These are phyloP conservation scores for Trichomycterus rosablanca DNA, from an alignment of 2,113 vertebrate genomes.

Conservation along the genomic window DNA sequence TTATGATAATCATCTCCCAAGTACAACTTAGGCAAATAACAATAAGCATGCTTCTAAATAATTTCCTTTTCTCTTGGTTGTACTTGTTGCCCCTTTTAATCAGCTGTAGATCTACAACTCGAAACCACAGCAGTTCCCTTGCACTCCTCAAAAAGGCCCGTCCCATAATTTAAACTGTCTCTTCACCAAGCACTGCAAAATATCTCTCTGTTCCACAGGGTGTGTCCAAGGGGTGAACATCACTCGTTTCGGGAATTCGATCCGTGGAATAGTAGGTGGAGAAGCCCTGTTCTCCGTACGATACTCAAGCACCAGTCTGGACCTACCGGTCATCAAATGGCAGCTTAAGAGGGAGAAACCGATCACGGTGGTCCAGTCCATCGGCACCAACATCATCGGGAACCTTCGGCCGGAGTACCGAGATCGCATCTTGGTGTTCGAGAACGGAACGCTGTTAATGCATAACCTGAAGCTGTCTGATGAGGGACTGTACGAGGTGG, in stretches of 20 bases:
- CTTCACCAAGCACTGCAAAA: no score
- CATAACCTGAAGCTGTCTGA: constrained; percentile 82
- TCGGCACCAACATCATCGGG: constrained; percentile 89
- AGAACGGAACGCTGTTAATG: constrained; percentile 89
- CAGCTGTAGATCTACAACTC: no score
- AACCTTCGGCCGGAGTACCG: constrained; percentile 83
- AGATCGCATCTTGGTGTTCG: constrained; percentile 87
- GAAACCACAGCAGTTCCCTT: no score
- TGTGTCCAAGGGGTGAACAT: constrained; percentile 82
- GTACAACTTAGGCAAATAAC: no score
- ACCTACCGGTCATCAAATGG: constrained; percentile 93
- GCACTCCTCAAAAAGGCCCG: no score
- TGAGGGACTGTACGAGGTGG: constrained; percentile 87
- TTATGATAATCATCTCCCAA: no score
- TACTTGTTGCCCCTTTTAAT: no score
- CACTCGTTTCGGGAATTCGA: constrained; percentile 75
- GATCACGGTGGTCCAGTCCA: constrained; percentile 87
- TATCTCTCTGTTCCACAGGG: constrained; percentile 55
- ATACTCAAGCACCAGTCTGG: constrained; percentile 81
- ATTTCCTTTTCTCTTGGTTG: no score
- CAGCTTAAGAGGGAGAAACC: constrained; percentile 85
- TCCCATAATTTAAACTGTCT: no score
- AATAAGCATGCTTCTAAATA: no score
- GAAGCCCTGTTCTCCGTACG: constrained; percentile 84
- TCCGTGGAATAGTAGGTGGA: constrained; percentile 76